Base-by-base conservation (phyloP, 2,888 invertebrate genomes). In the Hypercompe scribonia region DNA sequence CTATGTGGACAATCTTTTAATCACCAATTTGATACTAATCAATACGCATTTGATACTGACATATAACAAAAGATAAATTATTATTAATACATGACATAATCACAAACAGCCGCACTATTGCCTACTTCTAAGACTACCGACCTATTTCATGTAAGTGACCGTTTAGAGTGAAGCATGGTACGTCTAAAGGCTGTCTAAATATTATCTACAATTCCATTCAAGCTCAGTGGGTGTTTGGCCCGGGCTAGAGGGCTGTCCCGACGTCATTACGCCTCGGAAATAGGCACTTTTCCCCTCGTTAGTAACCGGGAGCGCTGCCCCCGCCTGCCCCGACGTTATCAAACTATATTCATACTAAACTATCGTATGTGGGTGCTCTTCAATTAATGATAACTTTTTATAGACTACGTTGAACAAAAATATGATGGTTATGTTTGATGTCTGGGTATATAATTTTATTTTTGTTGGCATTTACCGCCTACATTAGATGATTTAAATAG, bases 251-350 rank as follows among this genome's bases (percentile, higher is more conserved):
- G 90, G 91, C 88, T 91, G 92, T 90, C 91, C 90, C 91, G 90
- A 87, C 89, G 94, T 94, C 95, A 95, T 95, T 95, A 95, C 93
- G 90, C 83, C 91, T 89, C 92, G 95, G 95, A 95, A 95, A 95
- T 95, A 94, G 95, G 93, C 95, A 95, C 94, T 95, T 94, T 95
- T 94, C 92, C 92, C 94, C 94, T 95, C 95, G 95, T 95, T 95
- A 95, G 94, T 88, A 89, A 90, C 91, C 88, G 92, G 91, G 88
- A 91, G 81, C 89, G 87, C 91, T 89, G 90, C 87, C 90, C 91
- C 87, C 86, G 84, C 84, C 81, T 85, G 84, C 84, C 81, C 83
- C 81, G 39, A 68, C 69, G 73, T 74, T 83, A 83, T 80, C 85
- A 86, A 87, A 86, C 85, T 87, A 89, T 84, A 84, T 84, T 82